phyloP scores from a whole-genome alignment of 2,797 vertebrate species.

The Coranthus polyacanthus region DNA sequence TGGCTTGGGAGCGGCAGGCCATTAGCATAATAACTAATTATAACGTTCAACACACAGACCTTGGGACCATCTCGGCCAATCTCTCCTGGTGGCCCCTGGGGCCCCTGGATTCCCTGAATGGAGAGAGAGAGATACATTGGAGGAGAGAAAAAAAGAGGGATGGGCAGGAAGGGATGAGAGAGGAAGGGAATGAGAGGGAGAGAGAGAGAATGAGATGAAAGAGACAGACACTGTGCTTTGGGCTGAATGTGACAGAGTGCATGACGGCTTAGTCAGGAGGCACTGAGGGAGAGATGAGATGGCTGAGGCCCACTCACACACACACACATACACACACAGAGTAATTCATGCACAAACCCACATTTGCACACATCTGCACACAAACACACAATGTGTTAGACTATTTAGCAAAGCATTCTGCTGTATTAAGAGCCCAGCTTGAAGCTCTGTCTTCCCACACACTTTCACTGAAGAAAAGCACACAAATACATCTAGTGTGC shows the following conservation, averaged over 20 bases:
- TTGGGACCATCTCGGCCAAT: conserved; percentile 78
- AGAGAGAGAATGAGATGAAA: conserved; percentile 68
- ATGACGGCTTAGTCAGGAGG: conserved; percentile 73
- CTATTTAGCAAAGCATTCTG: conserved; percentile 47
- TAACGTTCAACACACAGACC: conserved; percentile 77
- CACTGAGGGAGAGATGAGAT: conserved; percentile 69
- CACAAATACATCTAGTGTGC: conserved; percentile 13
- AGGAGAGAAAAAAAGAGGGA: conserved; percentile 16
- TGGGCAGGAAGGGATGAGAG: conserved; percentile 24
- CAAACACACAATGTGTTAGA: conserved; percentile 33
- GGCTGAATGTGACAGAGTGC: conserved; percentile 70
- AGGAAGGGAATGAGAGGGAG: conserved; percentile 24
- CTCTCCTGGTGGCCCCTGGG: conserved; percentile 71
- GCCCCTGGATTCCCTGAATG: conserved; percentile 75
- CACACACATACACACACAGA: conserved; percentile 4
- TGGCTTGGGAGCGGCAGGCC: conserved; percentile 39
- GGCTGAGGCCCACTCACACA: conserved; percentile 57
- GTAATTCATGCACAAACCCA: conserved; percentile 10
- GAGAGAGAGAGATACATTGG: conserved; percentile 47
- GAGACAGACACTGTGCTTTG: conserved; percentile 62
- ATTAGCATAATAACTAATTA: conserved; percentile 80
- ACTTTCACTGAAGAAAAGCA: conserved; percentile 7
- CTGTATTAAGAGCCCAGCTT: conserved; percentile 32
- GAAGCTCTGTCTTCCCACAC: conserved; percentile 18
- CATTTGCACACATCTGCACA: conserved; percentile 1